Base-by-base conservation (phyloP, 2,888 invertebrate genomes). In the Heliconius aoede region DNA sequence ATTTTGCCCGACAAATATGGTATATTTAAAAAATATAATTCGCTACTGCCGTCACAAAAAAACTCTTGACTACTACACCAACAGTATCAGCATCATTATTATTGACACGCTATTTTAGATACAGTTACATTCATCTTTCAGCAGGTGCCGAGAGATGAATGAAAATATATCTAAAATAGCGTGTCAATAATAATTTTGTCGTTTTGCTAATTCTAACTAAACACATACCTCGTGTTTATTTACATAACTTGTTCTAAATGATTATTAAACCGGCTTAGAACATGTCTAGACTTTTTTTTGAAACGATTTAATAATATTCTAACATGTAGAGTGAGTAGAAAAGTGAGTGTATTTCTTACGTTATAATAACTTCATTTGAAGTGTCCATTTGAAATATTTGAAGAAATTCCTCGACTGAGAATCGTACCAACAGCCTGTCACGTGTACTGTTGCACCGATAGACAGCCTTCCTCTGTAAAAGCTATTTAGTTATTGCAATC, bases 81-180 rank as follows among this genome's bases (percentile, higher is more conserved):
- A 64, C 13, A n/a, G 7, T 0, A 13, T 24, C 11, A n/a, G n/a
- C n/a, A n/a, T n/a, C n/a, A n/a, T n/a, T n/a, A n/a, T n/a, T n/a
- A n/a, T n/a, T n/a, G n/a, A n/a, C n/a, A n/a, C n/a, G n/a, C n/a
- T n/a, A n/a, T n/a, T n/a, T n/a, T n/a, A n/a, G n/a, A n/a, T n/a
- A n/a, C n/a, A n/a, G n/a, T n/a, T n/a, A n/a, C n/a, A n/a, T n/a
- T n/a, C n/a, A n/a, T n/a, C n/a, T n/a, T n/a, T n/a, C n/a, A n/a
- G 36, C n/a, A 36, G 5, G 11, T 24, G 4, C 13, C 13, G 13
- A 64, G 36, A 64, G 21, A 64, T 36, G 36, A 36, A 64, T 64
- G 64, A n/a, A 64, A 30, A n/a, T 36, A 15, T 64, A 36, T 64
- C 7, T n/a, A 32, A 64, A 64, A 64, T 64, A 36, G 13, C n/a